Evolutionary conservation across 2,797 vertebrate species (phyloP).

Genomic region (Sebastes nivosus): DNA sequence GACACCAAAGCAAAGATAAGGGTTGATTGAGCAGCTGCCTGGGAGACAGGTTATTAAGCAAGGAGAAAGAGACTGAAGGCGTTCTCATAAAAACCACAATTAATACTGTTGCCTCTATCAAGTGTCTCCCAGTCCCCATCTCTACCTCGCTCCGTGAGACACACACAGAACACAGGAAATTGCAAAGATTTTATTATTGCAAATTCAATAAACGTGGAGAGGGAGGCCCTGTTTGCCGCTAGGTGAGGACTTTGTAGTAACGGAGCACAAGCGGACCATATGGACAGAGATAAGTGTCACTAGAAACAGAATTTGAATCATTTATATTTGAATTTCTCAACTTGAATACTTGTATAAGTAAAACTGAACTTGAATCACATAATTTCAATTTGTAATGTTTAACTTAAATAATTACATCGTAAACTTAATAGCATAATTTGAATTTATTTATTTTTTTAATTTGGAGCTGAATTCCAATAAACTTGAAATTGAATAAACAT

Average conservation of each 20-base stretch:
- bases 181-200: conserved; percentile 87
- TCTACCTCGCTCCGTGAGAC: conserved; percentile 64
- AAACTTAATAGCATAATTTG: neutral
- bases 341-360: neutral
- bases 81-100: conserved; percentile 82
- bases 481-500: neutral
- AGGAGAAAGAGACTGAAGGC: conserved; percentile 67
- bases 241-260: conserved; percentile 54
- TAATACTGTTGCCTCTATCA: conserved; percentile 82
- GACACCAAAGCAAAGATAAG: conserved; percentile 79
- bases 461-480: neutral
- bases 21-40: conserved; percentile 81
- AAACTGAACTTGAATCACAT: neutral
- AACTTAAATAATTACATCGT: neutral
- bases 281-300: neutral
- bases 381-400: neutral
- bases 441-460: neutral
- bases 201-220: conserved; percentile 82
- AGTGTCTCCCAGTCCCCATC: conserved; percentile 71
- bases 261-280: conserved; percentile 11
- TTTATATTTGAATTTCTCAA: neutral
- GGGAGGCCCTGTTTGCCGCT: conserved; percentile 58
- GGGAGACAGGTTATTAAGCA: conserved; percentile 84
- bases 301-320: neutral
- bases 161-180: conserved; percentile 84